phyloP scores from a whole-genome alignment of 2,888 invertebrate genomes.

The Sarcophaga subvicina region DNA sequence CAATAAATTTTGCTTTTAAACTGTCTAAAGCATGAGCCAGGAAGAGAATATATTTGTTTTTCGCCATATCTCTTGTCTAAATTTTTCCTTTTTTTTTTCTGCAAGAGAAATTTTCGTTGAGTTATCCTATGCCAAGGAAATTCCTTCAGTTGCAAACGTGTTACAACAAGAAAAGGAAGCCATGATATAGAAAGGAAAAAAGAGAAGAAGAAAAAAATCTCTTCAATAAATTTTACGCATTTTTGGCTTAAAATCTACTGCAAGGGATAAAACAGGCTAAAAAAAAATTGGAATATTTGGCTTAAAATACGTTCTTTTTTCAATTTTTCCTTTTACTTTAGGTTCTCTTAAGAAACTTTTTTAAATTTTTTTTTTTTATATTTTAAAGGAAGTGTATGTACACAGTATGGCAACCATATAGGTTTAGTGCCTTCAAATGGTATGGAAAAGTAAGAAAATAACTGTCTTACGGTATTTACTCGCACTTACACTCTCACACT shows the following conservation, averaged over 20 bases:
- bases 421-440: conserved; percentile 39
- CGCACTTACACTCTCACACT: no score
- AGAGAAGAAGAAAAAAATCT: neutral
- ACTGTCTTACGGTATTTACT: no score
- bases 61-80: conserved; percentile 32
- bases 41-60: conserved; percentile 39
- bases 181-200: conserved; percentile 29
- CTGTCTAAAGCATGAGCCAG: conserved; percentile 50
- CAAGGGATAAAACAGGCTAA: conserved; percentile 40
- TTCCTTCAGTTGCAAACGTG: conserved; percentile 44
- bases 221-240: conserved; percentile 65
- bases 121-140: conserved; percentile 35
- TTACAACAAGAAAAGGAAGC: conserved; percentile 39
- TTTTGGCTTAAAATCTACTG: conserved; percentile 57
- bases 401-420: conserved; percentile 26
- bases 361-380: neutral
- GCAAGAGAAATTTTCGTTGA: neutral
- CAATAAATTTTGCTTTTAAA: conserved; percentile 66
- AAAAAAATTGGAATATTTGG: conserved; percentile 48
- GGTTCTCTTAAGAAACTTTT: no score
- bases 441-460: no score
- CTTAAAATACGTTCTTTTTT: conserved; percentile 53
- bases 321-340: neutral
- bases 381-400: neutral
- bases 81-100: conserved; percentile 1